Percentiles rank a stretch among this genome's conserved stretches.
phyloP scores from a whole-genome alignment of 2,797 vertebrate species.

The Lophotriccus pileatus region DNA sequence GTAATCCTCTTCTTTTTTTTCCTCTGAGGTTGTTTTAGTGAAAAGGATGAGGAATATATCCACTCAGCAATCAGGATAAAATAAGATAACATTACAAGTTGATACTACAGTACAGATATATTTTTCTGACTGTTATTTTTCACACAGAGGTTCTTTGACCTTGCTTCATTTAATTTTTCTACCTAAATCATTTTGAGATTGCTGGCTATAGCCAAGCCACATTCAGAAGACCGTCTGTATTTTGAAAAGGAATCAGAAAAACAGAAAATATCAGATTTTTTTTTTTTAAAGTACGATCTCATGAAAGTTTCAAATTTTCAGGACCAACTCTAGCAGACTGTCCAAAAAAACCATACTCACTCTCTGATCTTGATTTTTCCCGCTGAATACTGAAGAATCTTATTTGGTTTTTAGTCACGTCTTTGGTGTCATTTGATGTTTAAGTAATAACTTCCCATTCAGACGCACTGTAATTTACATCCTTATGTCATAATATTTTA shows the following conservation, averaged over 20 bases:
- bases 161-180: neutral
- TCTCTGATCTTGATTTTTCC: neutral
- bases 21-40: neutral
- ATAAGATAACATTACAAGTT: neutral
- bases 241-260: neutral
- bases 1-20: neutral
- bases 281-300: neutral
- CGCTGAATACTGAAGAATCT: neutral
- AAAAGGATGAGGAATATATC: neutral
- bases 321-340: neutral
- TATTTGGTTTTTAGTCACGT: neutral
- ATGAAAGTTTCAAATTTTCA: neutral
- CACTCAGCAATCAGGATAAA: neutral
- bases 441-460: constrained; percentile 13
- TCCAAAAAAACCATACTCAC: neutral
- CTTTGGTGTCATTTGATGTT: neutral
- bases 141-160: neutral
- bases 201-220: neutral
- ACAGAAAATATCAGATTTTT: neutral
- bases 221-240: neutral
- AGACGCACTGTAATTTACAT: neutral
- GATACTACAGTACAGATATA: neutral
- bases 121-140: neutral
- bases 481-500: neutral
- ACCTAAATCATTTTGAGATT: neutral